phyloP scores from a whole-genome alignment of 2,888 invertebrate genomes.

The Meliscaeva auricollis region DNA sequence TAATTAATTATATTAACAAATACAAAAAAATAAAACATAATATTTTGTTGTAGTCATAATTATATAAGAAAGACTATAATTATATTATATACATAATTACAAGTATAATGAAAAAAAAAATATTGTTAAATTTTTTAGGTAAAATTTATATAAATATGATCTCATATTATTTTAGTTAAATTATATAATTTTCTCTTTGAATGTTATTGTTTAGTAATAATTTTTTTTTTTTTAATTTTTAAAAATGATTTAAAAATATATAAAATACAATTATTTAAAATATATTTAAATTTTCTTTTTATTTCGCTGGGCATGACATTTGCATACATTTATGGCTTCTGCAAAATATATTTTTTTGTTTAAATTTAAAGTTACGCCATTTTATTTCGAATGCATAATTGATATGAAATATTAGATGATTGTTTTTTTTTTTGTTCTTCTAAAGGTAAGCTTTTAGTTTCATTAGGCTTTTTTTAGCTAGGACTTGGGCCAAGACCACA shows the following conservation, averaged over 20 bases:
- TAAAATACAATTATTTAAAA: slow-evolving; percentile 31
- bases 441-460: slow-evolving; percentile 14
- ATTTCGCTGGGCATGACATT: slow-evolving; percentile 61
- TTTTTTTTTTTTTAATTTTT: slow-evolving; percentile 2
- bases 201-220: slow-evolving; percentile 41
- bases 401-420: not conserved
- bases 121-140: slow-evolving; percentile 52
- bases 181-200: slow-evolving; percentile 43
- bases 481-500: too few relatives aligned
- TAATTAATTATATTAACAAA: not conserved
- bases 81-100: not conserved
- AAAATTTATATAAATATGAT: slow-evolving; percentile 56
- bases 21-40: slow-evolving; percentile 38
- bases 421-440: not conserved
- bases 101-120: not conserved
- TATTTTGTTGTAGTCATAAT: slow-evolving; percentile 19
- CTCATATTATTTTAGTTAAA: slow-evolving; percentile 52
- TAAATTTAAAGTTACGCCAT: not conserved
- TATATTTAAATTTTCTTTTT: slow-evolving; percentile 32
- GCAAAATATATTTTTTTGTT: not conserved
- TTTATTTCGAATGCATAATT: slow-evolving; percentile 22
- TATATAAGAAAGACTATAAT: slow-evolving; percentile 30
- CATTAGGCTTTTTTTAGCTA: not conserved
- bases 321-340: slow-evolving; percentile 32
- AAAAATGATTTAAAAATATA: slow-evolving; percentile 36